phyloP scores from a whole-genome alignment of 2,113 vertebrate species.

The Phyllostomus hastatus region DNA sequence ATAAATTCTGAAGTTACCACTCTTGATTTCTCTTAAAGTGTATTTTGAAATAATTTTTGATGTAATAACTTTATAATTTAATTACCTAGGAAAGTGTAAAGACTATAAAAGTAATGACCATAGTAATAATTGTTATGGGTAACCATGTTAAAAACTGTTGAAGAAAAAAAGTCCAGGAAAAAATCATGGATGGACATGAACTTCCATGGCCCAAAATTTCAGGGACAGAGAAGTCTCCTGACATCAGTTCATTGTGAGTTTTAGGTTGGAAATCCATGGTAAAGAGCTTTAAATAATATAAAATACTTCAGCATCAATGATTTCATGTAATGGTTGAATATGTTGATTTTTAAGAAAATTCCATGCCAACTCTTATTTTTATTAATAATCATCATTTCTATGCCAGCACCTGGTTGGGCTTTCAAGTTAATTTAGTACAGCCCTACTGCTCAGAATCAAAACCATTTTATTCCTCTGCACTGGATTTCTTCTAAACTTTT shows the following conservation, averaged over 20 bases:
- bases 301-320: neutral
- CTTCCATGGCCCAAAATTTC: neutral
- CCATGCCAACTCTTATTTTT: neutral
- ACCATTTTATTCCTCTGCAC: neutral
- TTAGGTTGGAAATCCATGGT: neutral
- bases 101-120: neutral
- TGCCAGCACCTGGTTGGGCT: neutral
- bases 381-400: neutral
- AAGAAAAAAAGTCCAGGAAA: neutral
- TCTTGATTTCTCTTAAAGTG: neutral
- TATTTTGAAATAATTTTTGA: neutral
- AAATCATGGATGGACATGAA: neutral
- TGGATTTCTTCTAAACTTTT: slow-evolving; percentile 49
- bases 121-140: neutral
- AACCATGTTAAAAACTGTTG: neutral
- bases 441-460: neutral
- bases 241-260: neutral
- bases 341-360: neutral
- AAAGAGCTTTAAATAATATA: neutral
- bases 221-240: neutral
- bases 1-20: neutral
- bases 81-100: neutral
- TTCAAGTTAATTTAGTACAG: neutral
- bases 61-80: neutral
- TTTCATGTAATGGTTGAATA: neutral